Base-by-base conservation (phyloP, 2,888 invertebrate genomes). In the Cephus rjabovi region DNA sequence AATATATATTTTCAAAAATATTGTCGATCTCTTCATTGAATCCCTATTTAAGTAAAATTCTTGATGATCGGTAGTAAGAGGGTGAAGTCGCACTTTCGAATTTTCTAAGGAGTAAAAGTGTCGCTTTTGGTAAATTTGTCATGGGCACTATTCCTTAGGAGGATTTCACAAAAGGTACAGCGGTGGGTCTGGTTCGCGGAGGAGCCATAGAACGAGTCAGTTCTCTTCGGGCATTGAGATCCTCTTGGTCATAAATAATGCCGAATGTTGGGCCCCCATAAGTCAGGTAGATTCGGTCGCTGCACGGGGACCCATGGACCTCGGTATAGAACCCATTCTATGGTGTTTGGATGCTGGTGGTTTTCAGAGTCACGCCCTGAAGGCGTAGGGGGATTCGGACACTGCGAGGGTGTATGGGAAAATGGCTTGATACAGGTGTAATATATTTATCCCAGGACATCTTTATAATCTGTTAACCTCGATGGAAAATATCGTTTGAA, bases 281-380 rank as follows among this genome's bases (percentile, higher is more conserved):
- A 91, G 90, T 91, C 91, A 91, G 90, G 90, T 90, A 90, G 88
- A 88, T 86, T 87, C 84, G 86, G 86, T 88, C 84, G 83, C 81
- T 79, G 84, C 84, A 86, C 86, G 82, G 80, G 83, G 82, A 83
- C 81, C 77, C 80, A 78, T 75, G 76, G 74, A 77, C 77, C 77
- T 75, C 68, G 79, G 76, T 76, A 81, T 84, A 81, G 77, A 68
- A 56, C 15, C 79, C 79, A 85, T 86, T 85, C 85, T 84, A 77
- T 79, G 80, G 80, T 82, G 89, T 90, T 90, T 89, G 89, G 87
- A 87, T 86, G 86, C 85, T 84, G 86, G 90, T 87, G 90, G 90
- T 90, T 91, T 90, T 88, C 87, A 88, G 81, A 90, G 90, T 91
- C 91, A 91, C 90, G 90, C 90, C 90, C 89, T 87, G 86, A 79